Evolutionary conservation across 2,113 vertebrate genomes (phyloP).

Genomic region (Monarcha castaneiventris): DNA sequence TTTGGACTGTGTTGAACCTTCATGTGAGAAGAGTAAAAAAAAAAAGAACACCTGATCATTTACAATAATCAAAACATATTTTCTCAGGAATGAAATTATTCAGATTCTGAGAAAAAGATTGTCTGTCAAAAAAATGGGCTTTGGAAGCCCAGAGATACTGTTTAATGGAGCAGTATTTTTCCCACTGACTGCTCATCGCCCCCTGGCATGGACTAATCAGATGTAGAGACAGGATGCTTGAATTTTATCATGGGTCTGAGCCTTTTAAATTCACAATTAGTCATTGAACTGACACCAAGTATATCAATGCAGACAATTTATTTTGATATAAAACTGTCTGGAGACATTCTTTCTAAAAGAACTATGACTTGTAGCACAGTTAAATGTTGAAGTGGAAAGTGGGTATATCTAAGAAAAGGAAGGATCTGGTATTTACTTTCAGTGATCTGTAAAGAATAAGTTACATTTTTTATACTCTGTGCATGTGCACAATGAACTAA

Average conservation of each 20-base stretch:
- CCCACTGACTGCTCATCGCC: background rate
- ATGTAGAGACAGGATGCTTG: slow-evolving; percentile 1
- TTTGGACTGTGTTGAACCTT: background rate
- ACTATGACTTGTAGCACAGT: background rate
- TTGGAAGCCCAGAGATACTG: background rate
- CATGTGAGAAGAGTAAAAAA: background rate
- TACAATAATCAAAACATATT: background rate
- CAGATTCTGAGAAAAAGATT: background rate
- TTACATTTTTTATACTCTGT: background rate
- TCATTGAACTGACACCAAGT: slow-evolving; percentile 2
- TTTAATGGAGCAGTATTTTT: slow-evolving; percentile 29
- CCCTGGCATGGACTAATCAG: slow-evolving; percentile 4
- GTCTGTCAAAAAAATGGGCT: background rate
- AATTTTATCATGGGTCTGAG: slow-evolving; percentile 24
- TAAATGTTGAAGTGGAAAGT: background rate
- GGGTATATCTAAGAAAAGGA: background rate
- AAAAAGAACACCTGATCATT: background rate
- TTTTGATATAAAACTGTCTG: background rate
- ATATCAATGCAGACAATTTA: slow-evolving; percentile 2
- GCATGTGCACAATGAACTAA: background rate
- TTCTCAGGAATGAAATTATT: background rate
- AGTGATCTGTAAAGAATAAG: background rate
- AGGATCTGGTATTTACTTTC: background rate
- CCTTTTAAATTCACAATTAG: slow-evolving; percentile 46
- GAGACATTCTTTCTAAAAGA: background rate